Evolutionary conservation across 1,140 invertebrate genomes (phyloP).

Genomic region (Dendroctonus ponderosae): DNA sequence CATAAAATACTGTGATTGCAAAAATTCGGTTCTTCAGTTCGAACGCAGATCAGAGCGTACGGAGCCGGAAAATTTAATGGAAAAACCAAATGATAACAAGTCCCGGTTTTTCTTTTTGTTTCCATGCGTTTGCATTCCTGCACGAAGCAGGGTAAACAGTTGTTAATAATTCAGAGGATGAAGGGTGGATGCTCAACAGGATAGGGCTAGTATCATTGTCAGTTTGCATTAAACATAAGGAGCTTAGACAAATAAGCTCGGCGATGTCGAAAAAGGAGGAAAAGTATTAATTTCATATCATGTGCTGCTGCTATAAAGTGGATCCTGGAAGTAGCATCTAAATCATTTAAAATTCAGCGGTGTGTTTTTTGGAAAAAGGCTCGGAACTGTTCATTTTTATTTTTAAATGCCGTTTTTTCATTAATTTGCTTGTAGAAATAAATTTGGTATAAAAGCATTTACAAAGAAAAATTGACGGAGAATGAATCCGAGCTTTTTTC

Average conservation of each 20-base stretch:
- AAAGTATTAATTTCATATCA: not conserved
- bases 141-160: conserved; percentile 21
- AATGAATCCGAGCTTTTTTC: too few species aligned
- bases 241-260: not conserved
- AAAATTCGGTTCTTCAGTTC: too few species aligned
- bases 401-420: too few species aligned
- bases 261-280: not conserved
- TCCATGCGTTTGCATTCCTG: conserved; percentile 10
- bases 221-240: conserved; percentile 24
- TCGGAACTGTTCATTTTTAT: too few species aligned
- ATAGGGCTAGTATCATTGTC: conserved; percentile 25
- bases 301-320: not conserved
- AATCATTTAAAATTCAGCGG: too few species aligned
- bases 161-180: conserved; percentile 29
- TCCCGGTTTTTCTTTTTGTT: conserved; percentile 17
- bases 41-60: not conserved
- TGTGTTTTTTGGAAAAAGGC: too few species aligned
- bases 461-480: too few species aligned
- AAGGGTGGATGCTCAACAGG: conserved; percentile 15
- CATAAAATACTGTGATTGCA: too few species aligned
- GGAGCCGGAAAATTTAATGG: conserved; percentile 4
- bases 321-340: not conserved
- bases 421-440: too few species aligned
- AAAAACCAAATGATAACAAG: not conserved
- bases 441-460: too few species aligned